phyloP scores from a whole-genome alignment of 2,797 vertebrate genomes.

The Atherinosoma microstoma region DNA sequence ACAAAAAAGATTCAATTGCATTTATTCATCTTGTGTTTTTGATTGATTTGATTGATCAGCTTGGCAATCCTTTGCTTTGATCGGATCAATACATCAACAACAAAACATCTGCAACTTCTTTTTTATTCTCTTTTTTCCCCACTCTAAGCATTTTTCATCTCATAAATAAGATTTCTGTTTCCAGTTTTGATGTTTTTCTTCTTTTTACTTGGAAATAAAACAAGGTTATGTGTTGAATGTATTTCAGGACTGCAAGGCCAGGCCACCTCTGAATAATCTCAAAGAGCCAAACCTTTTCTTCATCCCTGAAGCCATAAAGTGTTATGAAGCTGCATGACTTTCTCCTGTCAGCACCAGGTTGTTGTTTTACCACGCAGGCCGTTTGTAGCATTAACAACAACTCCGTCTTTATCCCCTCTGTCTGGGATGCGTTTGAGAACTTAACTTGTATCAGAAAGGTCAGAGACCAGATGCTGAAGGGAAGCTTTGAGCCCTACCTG shows the following conservation, averaged over 20 bases:
- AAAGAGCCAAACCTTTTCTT: constrained; percentile 15
- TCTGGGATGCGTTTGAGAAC: constrained; percentile 54
- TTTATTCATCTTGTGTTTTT: constrained; percentile 13
- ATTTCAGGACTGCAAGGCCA: constrained; percentile 20
- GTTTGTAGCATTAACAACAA: constrained; percentile 28
- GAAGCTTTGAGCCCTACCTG: constrained; percentile 23
- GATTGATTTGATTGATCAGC: constrained; percentile 47
- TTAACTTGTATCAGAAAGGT: constrained; percentile 44
- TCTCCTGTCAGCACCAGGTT: constrained; percentile 44
- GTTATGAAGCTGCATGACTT: constrained; percentile 41
- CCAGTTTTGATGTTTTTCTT: constrained; percentile 24
- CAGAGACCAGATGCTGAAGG: constrained; percentile 53
- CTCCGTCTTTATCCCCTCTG: constrained; percentile 34
- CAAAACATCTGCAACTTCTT: constrained; percentile 41
- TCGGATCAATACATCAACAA: constrained; percentile 33
- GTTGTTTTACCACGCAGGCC: constrained; percentile 44
- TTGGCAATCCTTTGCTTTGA: constrained; percentile 2
- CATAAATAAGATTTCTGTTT: not conserved
- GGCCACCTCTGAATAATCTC: constrained; percentile 32
- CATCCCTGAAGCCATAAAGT: constrained; percentile 48
- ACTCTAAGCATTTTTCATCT: constrained; percentile 23
- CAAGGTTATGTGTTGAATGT: constrained; percentile 33
- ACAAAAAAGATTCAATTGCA: not conserved
- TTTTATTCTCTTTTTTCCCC: not conserved
- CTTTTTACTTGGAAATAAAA: constrained; percentile 41